phyloP scores from a whole-genome alignment of 1,140 invertebrate genomes.

The Anastatus disparis region DNA sequence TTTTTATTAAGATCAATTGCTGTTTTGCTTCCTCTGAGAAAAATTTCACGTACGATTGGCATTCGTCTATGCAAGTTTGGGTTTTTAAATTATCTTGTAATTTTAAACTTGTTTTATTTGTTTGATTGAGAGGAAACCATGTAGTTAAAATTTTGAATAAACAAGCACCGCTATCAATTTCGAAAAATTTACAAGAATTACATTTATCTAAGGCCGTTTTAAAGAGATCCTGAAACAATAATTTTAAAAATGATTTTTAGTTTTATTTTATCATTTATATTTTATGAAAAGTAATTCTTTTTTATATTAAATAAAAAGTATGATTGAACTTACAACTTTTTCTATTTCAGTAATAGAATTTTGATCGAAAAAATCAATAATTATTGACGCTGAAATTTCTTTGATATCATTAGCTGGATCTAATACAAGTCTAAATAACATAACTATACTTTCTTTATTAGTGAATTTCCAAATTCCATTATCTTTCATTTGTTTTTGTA shows the following conservation, averaged over 20 bases:
- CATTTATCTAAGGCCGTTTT: conserved; percentile 59
- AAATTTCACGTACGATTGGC: conserved; percentile 37
- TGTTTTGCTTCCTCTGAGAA: conserved; percentile 50
- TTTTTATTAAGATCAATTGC: conserved; percentile 56
- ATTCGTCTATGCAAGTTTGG: background rate
- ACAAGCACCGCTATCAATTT: conserved; percentile 67
- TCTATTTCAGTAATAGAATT: conserved; percentile 44
- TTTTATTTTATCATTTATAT: too few relatives aligned
- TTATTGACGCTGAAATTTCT: conserved; percentile 57
- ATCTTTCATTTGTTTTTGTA: conserved; percentile 30
- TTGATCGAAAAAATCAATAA: conserved; percentile 60
- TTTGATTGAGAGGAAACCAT: conserved; percentile 44
- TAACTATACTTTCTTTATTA: conserved; percentile 48
- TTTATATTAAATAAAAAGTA: too few relatives aligned
- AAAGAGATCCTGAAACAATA: conserved; percentile 51
- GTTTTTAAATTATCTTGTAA: background rate
- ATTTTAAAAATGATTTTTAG: background rate
- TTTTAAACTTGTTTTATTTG: background rate
- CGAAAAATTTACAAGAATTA: conserved; percentile 68
- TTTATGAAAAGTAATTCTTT: background rate
- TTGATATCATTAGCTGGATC: conserved; percentile 66
- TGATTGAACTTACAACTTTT: conserved; percentile 45
- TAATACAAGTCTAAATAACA: conserved; percentile 58
- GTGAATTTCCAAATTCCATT: conserved; percentile 57
- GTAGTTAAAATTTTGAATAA: conserved; percentile 59